Evolutionary conservation across 2,888 invertebrate genomes (phyloP).

Genomic region (Parnassius smintheus): DNA sequence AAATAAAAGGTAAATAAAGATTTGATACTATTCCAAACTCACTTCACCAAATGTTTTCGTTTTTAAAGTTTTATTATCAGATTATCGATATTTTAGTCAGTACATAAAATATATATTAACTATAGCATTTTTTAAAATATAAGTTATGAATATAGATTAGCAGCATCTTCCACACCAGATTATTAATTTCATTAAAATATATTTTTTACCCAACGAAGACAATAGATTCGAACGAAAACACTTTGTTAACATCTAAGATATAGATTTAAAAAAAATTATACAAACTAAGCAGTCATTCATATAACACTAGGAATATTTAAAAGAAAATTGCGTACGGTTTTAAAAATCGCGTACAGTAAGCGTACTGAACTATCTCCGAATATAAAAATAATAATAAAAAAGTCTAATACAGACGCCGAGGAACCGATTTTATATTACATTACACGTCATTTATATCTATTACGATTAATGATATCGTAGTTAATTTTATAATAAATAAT

Average conservation of each 20-base stretch:
- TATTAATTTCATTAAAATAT: constrained; percentile 13
- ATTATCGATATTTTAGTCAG: not conserved
- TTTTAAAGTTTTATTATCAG: not conserved
- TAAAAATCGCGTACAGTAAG: constrained; percentile 72
- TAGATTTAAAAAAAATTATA: constrained; percentile 60
- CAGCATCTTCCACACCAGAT: constrained; percentile 4
- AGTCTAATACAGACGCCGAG: constrained; percentile 52
- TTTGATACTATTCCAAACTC: constrained; percentile 7
- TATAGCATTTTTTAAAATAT: too few species aligned
- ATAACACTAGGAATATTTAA: constrained; percentile 67
- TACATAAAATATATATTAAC: too few species aligned
- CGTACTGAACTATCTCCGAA: constrained; percentile 71
- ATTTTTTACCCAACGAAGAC: constrained; percentile 46
- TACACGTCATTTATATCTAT: constrained; percentile 30
- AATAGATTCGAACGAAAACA: constrained; percentile 59
- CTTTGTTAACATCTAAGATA: constrained; percentile 53
- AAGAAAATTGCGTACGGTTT: constrained; percentile 56
- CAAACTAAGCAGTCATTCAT: constrained; percentile 79
- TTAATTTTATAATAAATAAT: constrained; percentile 39
- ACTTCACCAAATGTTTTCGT: constrained; percentile 3
- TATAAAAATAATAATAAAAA: constrained; percentile 60
- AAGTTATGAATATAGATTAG: not conserved
- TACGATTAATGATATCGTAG: constrained; percentile 28
- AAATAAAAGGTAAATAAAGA: not conserved
- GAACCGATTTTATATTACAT: constrained; percentile 61